These are phyloP conservation scores for Poicephalus gulielmi DNA, from an alignment of 2,113 vertebrate species.

Conservation along the genomic window DNA sequence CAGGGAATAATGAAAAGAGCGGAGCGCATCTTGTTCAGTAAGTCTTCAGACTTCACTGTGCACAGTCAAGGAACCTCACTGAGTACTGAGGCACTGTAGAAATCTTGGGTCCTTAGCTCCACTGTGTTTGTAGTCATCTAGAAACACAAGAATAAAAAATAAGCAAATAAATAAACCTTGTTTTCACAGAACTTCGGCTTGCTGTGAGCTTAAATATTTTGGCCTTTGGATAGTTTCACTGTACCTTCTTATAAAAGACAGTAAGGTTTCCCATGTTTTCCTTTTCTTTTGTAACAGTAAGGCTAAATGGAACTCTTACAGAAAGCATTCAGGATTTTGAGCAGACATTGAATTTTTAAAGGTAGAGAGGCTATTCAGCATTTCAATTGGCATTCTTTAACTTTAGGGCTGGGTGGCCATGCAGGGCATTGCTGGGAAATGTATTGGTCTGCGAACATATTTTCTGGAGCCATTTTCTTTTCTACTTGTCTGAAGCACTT, in stretches of 20 bases:
- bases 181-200: conserved; percentile 6
- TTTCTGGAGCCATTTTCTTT: conserved; percentile 57
- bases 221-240: conserved; percentile 4
- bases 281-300: neutral
- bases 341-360: conserved; percentile 43
- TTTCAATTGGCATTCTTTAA: conserved; percentile 59
- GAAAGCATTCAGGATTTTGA: conserved; percentile 40
- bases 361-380: neutral
- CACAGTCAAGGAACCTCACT: neutral
- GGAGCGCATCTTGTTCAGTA: neutral
- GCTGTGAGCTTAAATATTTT: neutral
- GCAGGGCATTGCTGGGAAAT: conserved; percentile 41
- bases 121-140: neutral
- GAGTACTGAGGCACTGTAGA: neutral
- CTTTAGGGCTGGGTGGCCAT: conserved; percentile 30
- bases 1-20: neutral
- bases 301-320: neutral
- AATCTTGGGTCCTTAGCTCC: neutral
- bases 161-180: neutral
- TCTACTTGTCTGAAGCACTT: conserved; percentile 8
- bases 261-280: conserved; percentile 27
- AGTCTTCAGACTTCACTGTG: neutral
- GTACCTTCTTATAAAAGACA: neutral
- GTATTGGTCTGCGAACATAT: conserved; percentile 68
- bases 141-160: conserved; percentile 14